Evolutionary conservation across 2,113 vertebrate species (phyloP).

Genomic region (Oryzias celebensis): DNA sequence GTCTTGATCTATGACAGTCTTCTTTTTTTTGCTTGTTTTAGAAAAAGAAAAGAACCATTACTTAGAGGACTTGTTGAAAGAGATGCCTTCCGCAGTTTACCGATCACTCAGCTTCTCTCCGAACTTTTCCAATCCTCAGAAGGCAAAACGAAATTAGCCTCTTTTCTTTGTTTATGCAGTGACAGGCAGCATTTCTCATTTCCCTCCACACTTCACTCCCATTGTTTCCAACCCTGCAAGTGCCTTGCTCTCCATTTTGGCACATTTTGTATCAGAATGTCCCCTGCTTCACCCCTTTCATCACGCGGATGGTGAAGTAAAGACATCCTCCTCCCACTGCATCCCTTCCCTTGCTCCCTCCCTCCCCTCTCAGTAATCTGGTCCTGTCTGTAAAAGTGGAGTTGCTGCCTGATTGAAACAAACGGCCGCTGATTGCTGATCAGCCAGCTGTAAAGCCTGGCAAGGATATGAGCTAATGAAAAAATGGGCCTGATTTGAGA

Average conservation of each 20-base stretch:
- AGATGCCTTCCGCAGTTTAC: constrained; percentile 22
- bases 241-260: constrained; percentile 44
- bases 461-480: constrained; percentile 89
- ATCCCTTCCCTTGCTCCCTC: constrained; percentile 49
- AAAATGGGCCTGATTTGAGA: constrained; percentile 88
- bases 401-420: constrained; percentile 89
- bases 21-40: constrained; percentile 25
- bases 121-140: constrained; percentile 37
- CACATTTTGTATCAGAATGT: constrained; percentile 61
- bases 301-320: constrained; percentile 55
- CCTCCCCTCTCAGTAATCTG: constrained; percentile 66
- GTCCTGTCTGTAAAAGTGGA: constrained; percentile 84
- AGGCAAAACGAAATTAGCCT: constrained; percentile 47
- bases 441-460: constrained; percentile 93
- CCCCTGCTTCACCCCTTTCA: constrained; percentile 65
- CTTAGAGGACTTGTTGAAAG: constrained; percentile 32
- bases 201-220: constrained; percentile 39
- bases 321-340: constrained; percentile 32
- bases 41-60: constrained; percentile 29
- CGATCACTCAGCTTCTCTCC: constrained; percentile 22
- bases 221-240: constrained; percentile 53
- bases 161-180: constrained; percentile 42
- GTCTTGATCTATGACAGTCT: constrained; percentile 30
- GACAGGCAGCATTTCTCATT: constrained; percentile 49
- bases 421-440: constrained; percentile 91